Base-by-base conservation (phyloP, 2,797 vertebrate genomes). In the Phyllotis vaccarum region DNA sequence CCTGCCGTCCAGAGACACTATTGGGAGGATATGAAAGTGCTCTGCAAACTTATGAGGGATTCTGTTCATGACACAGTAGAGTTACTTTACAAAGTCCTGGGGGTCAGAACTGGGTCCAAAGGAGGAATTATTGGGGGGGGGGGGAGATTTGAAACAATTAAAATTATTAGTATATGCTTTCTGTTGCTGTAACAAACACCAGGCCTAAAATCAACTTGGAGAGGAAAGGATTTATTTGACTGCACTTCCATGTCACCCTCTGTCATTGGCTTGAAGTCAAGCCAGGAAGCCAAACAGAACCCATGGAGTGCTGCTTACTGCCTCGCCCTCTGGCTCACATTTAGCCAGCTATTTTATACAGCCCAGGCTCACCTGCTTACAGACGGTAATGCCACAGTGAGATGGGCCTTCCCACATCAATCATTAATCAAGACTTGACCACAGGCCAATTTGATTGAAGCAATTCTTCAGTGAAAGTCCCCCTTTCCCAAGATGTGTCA, bases 21-120 rank as follows among this genome's bases (percentile, higher is more conserved):
- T 34, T 6, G 46, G 37, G 34, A 9, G 12, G 12, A 34, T n/a
- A 76, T 24, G 14, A 93, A 76, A 66, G 16, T 9, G 62, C 14
- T 83, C 64, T 46, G 86, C 89, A 86, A 89, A 75, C 40, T 54
- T 89, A 4, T 62, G 78, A 95, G 89, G 54, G 43, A 70, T n/a
- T 21, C 10, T 2, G 14, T 37, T 66, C 79, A 91, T 82, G 22
- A 93, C 54, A 72, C 29, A 91, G 31, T 46, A 79, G 37, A 43
- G 13, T 87, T 70, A 52, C 11, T 68, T 34, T 0, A 86, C 22
- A 86, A 43, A 6, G 16, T 58, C 62, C 94, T 49, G 22, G 76
- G 34, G 5, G 11, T 11, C 78, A 80, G 75, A 96, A 89, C n/a
- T 85, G 80, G 66, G 86, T 89, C 4, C 37, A 90, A 4, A 2